phyloP scores from a whole-genome alignment of 2,797 vertebrate species.

The Limosa lapponica region DNA sequence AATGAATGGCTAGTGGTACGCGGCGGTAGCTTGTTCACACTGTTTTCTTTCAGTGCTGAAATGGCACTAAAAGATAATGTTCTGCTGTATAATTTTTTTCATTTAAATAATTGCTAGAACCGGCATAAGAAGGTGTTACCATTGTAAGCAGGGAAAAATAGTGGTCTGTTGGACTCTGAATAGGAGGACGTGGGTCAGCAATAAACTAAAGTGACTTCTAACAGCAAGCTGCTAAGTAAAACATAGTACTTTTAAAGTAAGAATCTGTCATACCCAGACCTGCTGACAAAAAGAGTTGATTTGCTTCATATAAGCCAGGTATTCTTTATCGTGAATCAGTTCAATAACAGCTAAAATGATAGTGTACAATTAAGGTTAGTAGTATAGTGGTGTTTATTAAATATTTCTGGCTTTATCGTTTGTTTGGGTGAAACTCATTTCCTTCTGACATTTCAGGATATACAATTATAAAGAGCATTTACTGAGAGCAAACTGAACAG shows the following conservation, averaged over 20 bases:
- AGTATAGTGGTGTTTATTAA: background rate
- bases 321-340: background rate
- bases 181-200: background rate
- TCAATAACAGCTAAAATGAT: background rate
- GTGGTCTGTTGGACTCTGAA: background rate
- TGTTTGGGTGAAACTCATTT: background rate
- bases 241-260: background rate
- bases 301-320: background rate
- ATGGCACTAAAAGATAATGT: background rate
- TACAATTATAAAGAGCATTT: background rate
- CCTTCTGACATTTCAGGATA: background rate
- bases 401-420: background rate
- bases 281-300: background rate
- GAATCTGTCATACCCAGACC: background rate
- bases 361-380: background rate
- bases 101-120: background rate
- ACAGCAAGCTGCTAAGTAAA: background rate
- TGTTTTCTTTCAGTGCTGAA: background rate
- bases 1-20: background rate
- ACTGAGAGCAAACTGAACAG: background rate
- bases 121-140: background rate
- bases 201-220: background rate
- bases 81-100: background rate
- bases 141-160: background rate
- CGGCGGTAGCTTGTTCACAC: background rate